Conservation (phyloP, 2,797 vertebrate species). For the Anomalospiza imberbis region DNA sequence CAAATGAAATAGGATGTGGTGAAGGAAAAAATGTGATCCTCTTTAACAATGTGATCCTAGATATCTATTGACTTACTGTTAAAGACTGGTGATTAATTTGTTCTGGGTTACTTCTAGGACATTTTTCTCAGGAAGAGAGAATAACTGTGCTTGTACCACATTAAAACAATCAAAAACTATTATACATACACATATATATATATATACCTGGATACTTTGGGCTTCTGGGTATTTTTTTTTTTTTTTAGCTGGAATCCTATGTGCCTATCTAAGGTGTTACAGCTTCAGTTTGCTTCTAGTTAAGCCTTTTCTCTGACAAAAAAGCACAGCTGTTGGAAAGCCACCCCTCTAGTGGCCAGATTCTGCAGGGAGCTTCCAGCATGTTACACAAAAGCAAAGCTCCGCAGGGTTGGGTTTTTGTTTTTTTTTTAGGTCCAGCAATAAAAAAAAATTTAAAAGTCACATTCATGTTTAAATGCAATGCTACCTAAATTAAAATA, state of each 20-base stretch:
- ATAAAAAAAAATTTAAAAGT: neutral
- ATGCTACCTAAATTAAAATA: constrained; percentile 72
- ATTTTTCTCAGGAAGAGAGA: neutral
- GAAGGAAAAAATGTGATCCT: neutral
- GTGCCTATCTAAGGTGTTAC: neutral
- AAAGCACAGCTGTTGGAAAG: neutral
- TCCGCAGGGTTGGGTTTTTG: neutral
- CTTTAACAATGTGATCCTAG: neutral
- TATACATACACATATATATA: neutral
- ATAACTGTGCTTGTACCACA: neutral
- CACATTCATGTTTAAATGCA: constrained; percentile 52
- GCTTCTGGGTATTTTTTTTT: neutral
- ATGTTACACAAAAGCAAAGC: neutral
- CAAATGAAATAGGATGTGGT: neutral
- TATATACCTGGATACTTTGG: neutral
- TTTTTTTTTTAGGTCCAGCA: neutral
- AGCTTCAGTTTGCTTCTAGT: neutral
- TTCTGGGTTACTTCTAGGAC: neutral
- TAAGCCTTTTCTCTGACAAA: neutral
- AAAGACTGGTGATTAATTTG: neutral
- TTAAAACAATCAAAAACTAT: neutral
- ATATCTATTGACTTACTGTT: neutral
- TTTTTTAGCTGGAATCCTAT: neutral
- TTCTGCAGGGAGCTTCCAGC: neutral
- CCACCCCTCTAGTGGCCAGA: constrained; percentile 58